These are phyloP conservation scores for Ceratotherium simum DNA, from an alignment of 2,113 vertebrate genomes.

Conservation along the genomic window DNA sequence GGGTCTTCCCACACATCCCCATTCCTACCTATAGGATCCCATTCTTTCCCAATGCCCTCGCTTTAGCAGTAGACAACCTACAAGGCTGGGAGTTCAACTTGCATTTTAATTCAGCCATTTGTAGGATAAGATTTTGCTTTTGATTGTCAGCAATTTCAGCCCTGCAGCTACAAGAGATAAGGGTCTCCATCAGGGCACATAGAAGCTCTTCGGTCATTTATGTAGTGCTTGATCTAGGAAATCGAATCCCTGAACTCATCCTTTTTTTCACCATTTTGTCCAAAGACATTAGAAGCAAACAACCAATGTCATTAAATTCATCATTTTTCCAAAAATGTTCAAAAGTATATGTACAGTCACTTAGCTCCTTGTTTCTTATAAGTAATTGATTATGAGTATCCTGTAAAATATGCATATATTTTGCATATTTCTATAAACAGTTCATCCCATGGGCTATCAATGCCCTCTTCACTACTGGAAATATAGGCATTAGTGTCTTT, in stretches of 20 bases:
- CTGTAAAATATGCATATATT: not conserved
- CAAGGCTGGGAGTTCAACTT: too few species aligned
- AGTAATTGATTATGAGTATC: not conserved
- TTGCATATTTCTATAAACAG: not conserved
- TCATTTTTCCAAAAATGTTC: not conserved
- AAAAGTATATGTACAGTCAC: not conserved
- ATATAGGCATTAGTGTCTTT: not conserved
- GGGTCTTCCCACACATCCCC: not conserved
- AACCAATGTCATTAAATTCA: not conserved
- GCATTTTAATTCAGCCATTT: not conserved
- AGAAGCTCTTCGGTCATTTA: not conserved
- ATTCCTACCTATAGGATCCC: not conserved
- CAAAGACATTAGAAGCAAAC: not conserved
- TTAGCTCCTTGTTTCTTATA: not conserved
- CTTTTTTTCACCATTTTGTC: not conserved
- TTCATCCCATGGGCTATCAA: not conserved
- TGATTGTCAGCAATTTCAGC: not conserved
- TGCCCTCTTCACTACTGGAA: not conserved
- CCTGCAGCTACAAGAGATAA: not conserved
- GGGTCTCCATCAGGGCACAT: not conserved
- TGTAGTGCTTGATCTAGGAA: not conserved
- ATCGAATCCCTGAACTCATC: not conserved
- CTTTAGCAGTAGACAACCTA: not conserved
- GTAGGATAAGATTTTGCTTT: not conserved
- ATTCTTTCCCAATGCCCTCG: not conserved